Percentiles rank a stretch among this genome's conserved stretches.
Evolutionary conservation across 2,797 vertebrate species (phyloP).

Genomic region (Hydrocynus forskahlii): DNA sequence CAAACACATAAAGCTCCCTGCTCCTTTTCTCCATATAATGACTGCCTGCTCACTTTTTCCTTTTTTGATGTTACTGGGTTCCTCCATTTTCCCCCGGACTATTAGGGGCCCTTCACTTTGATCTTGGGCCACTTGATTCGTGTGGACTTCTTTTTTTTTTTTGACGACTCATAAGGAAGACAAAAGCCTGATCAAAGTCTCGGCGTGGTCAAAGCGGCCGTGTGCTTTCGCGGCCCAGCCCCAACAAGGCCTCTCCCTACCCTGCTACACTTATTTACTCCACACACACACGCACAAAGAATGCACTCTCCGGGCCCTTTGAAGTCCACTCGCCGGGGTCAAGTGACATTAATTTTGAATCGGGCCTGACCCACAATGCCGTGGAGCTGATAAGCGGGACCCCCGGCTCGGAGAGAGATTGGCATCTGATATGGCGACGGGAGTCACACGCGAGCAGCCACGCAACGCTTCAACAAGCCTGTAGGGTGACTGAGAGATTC

Average conservation of each 20-base stretch:
- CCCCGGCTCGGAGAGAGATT: conserved; percentile 56
- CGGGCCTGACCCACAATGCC: conserved; percentile 76
- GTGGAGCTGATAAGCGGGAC: conserved; percentile 72
- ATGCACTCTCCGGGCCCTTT: conserved; percentile 70
- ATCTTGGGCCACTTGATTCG: conserved; percentile 86
- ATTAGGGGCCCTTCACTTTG: conserved; percentile 85
- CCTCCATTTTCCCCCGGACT: conserved; percentile 77
- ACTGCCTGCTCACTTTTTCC: conserved; percentile 68
- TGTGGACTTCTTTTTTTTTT: conserved; percentile 67
- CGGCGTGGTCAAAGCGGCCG: conserved; percentile 79
- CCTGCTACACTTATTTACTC: conserved; percentile 70
- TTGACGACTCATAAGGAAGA: conserved; percentile 81
- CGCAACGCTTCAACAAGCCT: conserved; percentile 47
- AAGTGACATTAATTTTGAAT: conserved; percentile 77
- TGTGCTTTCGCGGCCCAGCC: conserved; percentile 60
- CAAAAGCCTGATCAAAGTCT: conserved; percentile 90
- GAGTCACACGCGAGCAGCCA: conserved; percentile 70
- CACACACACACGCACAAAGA: conserved; percentile 67
- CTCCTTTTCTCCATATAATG: conserved; percentile 70
- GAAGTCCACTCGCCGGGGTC: conserved; percentile 72
- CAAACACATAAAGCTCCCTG: conserved; percentile 68
- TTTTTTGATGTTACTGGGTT: conserved; percentile 73
- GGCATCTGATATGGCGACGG: conserved; percentile 57
- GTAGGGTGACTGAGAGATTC: conserved; percentile 64
- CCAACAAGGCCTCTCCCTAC: conserved; percentile 66